phyloP scores from a whole-genome alignment of 1,140 invertebrate genomes.

The Lordiphosa clarofinis region DNA sequence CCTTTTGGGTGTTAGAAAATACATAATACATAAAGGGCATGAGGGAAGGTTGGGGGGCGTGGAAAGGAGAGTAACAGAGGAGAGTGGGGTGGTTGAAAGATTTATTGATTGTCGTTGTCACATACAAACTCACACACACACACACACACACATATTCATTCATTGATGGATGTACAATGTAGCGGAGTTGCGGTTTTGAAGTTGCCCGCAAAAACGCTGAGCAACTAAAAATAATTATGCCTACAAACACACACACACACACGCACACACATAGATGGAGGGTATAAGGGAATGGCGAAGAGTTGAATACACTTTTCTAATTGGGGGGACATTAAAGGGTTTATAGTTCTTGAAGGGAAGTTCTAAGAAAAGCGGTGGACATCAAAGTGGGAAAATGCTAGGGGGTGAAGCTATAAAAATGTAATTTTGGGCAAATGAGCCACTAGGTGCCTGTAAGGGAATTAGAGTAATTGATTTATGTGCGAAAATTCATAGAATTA shows the following conservation, averaged over 20 bases:
- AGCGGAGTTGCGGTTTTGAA: slow-evolving; percentile 74
- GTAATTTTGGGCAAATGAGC: too few species aligned
- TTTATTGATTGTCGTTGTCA: slow-evolving; percentile 70
- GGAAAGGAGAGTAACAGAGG: neutral
- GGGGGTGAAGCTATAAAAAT: too few species aligned
- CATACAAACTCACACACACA: slow-evolving; percentile 26
- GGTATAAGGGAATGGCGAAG: neutral
- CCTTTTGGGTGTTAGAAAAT: slow-evolving; percentile 61
- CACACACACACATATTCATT: slow-evolving; percentile 15
- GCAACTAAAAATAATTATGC: slow-evolving; percentile 77
- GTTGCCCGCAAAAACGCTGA: slow-evolving; percentile 72
- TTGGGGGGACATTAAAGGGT: neutral
- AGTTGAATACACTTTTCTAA: too few species aligned
- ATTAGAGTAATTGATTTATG: too few species aligned
- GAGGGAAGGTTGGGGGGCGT: neutral
- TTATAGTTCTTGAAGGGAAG: neutral
- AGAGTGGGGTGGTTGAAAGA: slow-evolving; percentile 45
- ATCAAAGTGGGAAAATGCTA: too few species aligned
- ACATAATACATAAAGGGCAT: slow-evolving; percentile 62
- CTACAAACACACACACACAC: slow-evolving; percentile 41
- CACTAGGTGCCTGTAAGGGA: too few species aligned
- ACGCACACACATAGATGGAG: slow-evolving; percentile 6
- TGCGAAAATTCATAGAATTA: too few species aligned
- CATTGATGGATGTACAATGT: slow-evolving; percentile 41
- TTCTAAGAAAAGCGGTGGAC: too few species aligned